Conservation (phyloP, 2,888 invertebrate species). For the Aporophyla lueneburgensis region DNA sequence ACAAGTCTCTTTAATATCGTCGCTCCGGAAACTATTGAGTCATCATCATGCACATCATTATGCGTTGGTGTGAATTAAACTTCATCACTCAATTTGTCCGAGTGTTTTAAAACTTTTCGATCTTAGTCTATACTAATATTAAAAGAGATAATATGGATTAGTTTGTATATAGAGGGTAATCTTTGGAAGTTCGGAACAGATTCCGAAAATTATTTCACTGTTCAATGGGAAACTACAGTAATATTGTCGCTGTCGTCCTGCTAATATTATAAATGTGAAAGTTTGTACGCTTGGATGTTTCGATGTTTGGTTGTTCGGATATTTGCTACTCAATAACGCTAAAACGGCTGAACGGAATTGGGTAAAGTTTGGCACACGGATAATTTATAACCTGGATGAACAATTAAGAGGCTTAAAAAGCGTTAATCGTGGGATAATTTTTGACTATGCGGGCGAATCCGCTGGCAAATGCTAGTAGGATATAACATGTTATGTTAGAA, state of each 20-base stretch:
- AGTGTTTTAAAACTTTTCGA: slow-evolving; percentile 1
- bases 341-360: no score
- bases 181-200: not conserved
- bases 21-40: slow-evolving; percentile 60
- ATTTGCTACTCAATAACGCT: no score
- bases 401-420: no score
- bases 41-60: slow-evolving; percentile 43
- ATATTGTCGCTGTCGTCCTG: not conserved
- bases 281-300: no score
- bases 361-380: no score
- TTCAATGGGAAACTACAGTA: not conserved
- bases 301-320: no score
- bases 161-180: not conserved
- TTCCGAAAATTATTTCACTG: not conserved
- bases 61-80: slow-evolving; percentile 28
- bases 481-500: no score
- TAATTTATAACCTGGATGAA: no score
- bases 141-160: not conserved
- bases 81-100: slow-evolving; percentile 22
- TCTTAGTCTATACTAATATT: not conserved
- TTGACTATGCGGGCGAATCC: no score
- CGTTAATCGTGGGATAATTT: no score
- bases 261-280: no score
- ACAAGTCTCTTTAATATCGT: slow-evolving; percentile 36
- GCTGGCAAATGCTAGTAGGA: no score